These are phyloP conservation scores for Protaetia brevitarsis DNA, from an alignment of 1,140 invertebrate species.

Conservation along the genomic window DNA sequence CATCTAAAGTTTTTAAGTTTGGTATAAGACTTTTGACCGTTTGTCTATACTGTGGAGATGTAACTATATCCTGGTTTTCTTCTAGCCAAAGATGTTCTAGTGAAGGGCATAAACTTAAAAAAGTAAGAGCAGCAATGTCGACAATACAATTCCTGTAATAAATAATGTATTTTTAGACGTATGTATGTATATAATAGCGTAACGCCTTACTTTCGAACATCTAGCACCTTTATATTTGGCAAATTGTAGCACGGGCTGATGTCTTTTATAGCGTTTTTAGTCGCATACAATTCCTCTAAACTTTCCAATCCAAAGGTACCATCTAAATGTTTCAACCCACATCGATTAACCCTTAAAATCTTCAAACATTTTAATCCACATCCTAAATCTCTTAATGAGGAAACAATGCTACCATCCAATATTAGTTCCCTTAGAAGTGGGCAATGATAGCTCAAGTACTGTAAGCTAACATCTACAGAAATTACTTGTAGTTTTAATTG, in stretches of 20 bases:
- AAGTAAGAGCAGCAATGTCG: constrained; percentile 46
- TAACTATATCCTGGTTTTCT: constrained; percentile 47
- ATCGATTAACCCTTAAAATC: constrained; percentile 62
- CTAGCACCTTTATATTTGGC: constrained; percentile 52
- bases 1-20: constrained; percentile 49
- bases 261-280: constrained; percentile 59
- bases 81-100: constrained; percentile 48
- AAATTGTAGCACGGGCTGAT: constrained; percentile 56
- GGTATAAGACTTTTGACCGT: constrained; percentile 47
- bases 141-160: constrained; percentile 47
- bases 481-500: constrained; percentile 61
- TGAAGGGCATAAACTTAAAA: constrained; percentile 49
- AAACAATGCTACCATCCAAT: constrained; percentile 62
- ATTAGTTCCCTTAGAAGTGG: constrained; percentile 58
- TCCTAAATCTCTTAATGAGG: constrained; percentile 64
- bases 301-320: constrained; percentile 59
- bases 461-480: constrained; percentile 58
- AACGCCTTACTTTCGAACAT: constrained; percentile 51
- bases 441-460: constrained; percentile 57
- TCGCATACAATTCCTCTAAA: constrained; percentile 59
- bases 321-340: constrained; percentile 61
- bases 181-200: background rate
- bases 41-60: constrained; percentile 43
- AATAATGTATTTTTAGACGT: constrained; percentile 7
- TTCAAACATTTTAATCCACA: constrained; percentile 58